Base-by-base conservation (phyloP, 2,797 vertebrate genomes). In the Tragelaphus oryx region DNA sequence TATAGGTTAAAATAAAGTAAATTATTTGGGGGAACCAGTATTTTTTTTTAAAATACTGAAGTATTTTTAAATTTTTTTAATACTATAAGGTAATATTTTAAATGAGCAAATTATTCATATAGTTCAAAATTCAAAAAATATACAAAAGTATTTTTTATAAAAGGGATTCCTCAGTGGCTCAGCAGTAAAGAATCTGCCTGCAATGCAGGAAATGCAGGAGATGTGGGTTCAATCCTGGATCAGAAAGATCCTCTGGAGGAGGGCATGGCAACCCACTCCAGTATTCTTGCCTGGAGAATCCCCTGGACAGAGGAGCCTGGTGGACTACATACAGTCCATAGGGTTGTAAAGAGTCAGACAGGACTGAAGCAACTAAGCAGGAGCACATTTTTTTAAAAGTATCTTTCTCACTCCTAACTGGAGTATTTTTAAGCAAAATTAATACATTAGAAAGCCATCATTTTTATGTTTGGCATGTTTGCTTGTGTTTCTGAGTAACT, bases 401-500 rank as follows among this genome's bases (percentile, higher is more conserved):
- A 30, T 93, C 80, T 83, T 90, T 71, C 60, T 87, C n/a, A 54
- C 5, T 16, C 71, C 24, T 86, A 65, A 74, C 22, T 91, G 14
- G 18, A 71, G 11, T 84, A 75, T 75, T 84, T 95, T 95, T 93
- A 52, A 93, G 44, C 30, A 91, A 37, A 30, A 92, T 2, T 96
- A 96, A 79, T 82, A n/a, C 12, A 60, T 89, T 68, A 65, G 59
- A 78, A 94, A 91, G 30, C 1, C 46, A 52, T 78, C 20, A 55
- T 20, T 52, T 80, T 55, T 75, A 55, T 90, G 50, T 59, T 87
- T 82, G 28, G 26, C 50, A 50, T 93, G 30, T 89, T 84, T 93
- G 46, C 80, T 84, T 95, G 76, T 93, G 83, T 96, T 95, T 95
- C 81, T 89, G 83, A 89, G 52, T 48, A 87, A 91, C 3, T 85